Evolutionary conservation across 2,888 invertebrate species (phyloP).

Genomic region (Balanococcus diminutus): DNA sequence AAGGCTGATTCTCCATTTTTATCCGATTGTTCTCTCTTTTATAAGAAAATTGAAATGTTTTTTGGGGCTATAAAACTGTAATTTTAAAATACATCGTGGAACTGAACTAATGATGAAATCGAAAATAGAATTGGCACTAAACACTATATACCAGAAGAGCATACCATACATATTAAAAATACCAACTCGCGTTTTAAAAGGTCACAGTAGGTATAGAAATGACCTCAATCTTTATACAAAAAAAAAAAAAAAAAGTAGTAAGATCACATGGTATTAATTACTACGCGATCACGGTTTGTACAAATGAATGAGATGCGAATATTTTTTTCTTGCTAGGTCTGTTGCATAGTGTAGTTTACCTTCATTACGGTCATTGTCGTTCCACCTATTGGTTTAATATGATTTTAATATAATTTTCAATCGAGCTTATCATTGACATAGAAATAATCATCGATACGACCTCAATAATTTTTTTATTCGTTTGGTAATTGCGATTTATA

Average conservation of each 20-base stretch:
- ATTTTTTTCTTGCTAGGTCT: background rate
- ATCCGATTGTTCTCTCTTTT: too few relatives aligned
- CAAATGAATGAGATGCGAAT: background rate
- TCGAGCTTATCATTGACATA: conserved; percentile 37
- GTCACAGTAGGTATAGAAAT: background rate
- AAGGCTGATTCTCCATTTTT: too few relatives aligned
- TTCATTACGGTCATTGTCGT: conserved; percentile 36
- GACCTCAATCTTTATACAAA: conserved; percentile 17
- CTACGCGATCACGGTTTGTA: background rate
- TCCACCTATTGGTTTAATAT: conserved; percentile 20
- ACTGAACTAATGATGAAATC: background rate
- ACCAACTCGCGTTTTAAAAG: background rate
- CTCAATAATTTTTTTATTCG: conserved; percentile 6
- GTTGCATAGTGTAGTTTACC: background rate
- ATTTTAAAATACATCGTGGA: too few relatives aligned
- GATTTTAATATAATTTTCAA: background rate
- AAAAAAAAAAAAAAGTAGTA: background rate
- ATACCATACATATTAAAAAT: background rate
- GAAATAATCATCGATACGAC: conserved; percentile 30
- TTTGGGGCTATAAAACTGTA: too few relatives aligned
- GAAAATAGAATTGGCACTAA: background rate
- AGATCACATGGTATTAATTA: background rate
- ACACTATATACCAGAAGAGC: background rate
- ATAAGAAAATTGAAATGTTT: too few relatives aligned
- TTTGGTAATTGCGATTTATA: background rate